A percentile compares a stretch with the other conserved stretches of the same genome.
Conservation (phyloP, 1,140 invertebrate genomes). For the Oryctes rhinoceros region DNA sequence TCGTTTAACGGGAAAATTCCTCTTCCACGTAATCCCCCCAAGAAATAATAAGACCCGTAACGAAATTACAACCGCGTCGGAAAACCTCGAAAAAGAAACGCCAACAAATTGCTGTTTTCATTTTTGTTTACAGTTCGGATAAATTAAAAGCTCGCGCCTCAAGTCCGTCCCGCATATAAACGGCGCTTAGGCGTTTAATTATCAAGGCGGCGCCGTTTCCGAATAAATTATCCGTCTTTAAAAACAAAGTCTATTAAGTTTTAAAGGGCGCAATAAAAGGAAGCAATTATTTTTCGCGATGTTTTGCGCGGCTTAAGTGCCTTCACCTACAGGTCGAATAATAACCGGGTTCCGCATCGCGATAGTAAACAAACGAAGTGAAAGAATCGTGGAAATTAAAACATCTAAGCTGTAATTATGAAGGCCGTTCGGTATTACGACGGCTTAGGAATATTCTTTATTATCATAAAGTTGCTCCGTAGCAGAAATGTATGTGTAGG, state of each 20-base stretch:
- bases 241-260: slow-evolving; percentile 19
- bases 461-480: too few species aligned
- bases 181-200: not conserved
- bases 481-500: too few species aligned
- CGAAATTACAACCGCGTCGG: not conserved
- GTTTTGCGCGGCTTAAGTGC: not conserved
- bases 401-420: not conserved
- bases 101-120: slow-evolving; percentile 3
- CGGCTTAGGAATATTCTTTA: too few species aligned
- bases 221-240: slow-evolving; percentile 10
- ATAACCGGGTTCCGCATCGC: not conserved
- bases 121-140: slow-evolving; percentile 9
- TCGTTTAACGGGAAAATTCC: not conserved
- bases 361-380: slow-evolving; percentile 2
- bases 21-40: not conserved
- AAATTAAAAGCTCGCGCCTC: not conserved
- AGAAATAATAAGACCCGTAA: not conserved
- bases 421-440: too few species aligned
- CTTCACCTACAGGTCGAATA: not conserved
- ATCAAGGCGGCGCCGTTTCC: slow-evolving; percentile 5
- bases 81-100: not conserved
- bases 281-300: not conserved
- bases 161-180: not conserved
- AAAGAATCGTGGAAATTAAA: not conserved
- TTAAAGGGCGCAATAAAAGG: slow-evolving; percentile 8